Base-by-base conservation (phyloP, 2,113 vertebrate species). In the Callaeas wilsoni region DNA sequence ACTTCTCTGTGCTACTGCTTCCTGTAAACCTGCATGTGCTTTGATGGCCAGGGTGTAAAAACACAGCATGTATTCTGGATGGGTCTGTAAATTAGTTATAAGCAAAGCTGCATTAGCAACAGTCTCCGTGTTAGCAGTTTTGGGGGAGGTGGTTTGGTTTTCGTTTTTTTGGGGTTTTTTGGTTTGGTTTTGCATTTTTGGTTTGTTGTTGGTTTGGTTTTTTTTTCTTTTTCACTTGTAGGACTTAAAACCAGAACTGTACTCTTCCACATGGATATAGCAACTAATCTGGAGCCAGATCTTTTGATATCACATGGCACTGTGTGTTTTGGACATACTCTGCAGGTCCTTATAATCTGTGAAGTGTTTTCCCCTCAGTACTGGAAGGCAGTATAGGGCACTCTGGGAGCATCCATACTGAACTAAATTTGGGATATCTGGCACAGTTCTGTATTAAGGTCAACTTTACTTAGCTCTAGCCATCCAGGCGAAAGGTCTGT, bases 371-470 rank as follows among this genome's bases (percentile, higher is more conserved):
- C 25, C 49, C 21, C 23, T 78, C 49, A 55, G 35, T 73, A 35
- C 25, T 60, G 41, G 53, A 84, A 84, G 47, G 7, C 30, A 57
- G 53, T 44, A 53, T 0, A 76, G 21, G 21, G 41, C 30, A 86
- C 47, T 89, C 60, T 62, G 25, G 13, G 50, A 65, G 26, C 44
- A 76, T 39, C 39, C 41, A 12, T 55, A 69, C 44, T 60, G 75
- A 83, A 81, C 63, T 82, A 68, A 85, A 96, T 93, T 73, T 90
- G 70, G 57, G 70, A 69, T 90, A 95, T 50, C 80, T 93, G 76
- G 23, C 81, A 94, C 60, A 87, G 35, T 64, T 95, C 74, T 76
- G 27, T 87, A 95, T 95, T 87, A 93, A 93, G 79, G 75, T 96
- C 90, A 85, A 52, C 75, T 87, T 95, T 83, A 89, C 80, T 93